A percentile compares a stretch with the other conserved stretches of the same genome.
These are phyloP conservation scores for Hyppa rectilinea DNA, from an alignment of 2,888 invertebrate species.

Conservation along the genomic window DNA sequence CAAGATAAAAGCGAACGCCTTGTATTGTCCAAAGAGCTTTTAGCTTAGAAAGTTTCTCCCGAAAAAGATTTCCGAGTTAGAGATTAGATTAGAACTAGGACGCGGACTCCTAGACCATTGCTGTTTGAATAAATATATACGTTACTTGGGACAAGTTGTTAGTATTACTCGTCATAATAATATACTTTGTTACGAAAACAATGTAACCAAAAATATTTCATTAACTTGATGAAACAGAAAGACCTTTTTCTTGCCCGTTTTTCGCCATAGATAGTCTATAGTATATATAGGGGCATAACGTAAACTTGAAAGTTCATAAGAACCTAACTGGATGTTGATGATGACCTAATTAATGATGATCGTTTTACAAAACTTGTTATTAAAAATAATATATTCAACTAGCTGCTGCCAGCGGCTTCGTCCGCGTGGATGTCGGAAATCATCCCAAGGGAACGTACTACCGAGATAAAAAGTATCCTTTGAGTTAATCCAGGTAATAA, in stretches of 20 bases:
- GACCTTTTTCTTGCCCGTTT: not conserved
- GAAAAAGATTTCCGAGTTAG: constrained; percentile 59
- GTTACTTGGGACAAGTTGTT: constrained; percentile 14
- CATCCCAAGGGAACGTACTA: no score
- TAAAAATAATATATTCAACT: no score
- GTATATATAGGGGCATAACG: not conserved
- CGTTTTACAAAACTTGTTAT: no score
- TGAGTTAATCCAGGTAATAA: no score
- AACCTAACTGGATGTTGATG: no score
- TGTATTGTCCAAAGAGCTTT: constrained; percentile 63
- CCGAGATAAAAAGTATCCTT: no score
- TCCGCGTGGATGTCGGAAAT: no score
- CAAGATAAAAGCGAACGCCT: constrained; percentile 58
- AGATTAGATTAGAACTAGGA: constrained; percentile 60
- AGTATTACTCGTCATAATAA: constrained; percentile 13
- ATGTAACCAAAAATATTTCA: constrained; percentile 22
- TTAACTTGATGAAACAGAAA: constrained; percentile 12
- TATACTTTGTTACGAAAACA: constrained; percentile 23
- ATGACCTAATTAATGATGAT: no score
- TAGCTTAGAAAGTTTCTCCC: constrained; percentile 57
- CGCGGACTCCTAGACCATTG: constrained; percentile 20
- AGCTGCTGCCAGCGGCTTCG: no score
- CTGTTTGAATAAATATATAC: constrained; percentile 36
- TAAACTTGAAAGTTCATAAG: not conserved
- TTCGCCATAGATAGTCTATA: not conserved